Base-by-base conservation (phyloP, 2,888 invertebrate genomes). In the Hybos culiciformis region DNA sequence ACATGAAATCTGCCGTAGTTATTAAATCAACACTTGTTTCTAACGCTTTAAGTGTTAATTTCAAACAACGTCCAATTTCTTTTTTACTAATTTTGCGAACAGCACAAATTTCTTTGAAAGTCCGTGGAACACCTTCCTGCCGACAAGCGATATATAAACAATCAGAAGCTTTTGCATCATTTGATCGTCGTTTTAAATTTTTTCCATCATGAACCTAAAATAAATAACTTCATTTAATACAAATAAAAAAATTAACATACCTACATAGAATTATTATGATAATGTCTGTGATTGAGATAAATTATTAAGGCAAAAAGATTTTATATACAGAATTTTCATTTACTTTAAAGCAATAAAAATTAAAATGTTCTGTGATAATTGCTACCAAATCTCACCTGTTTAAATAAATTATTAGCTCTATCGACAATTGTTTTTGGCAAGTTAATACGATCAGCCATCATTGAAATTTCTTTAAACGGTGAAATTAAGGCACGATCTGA, bases 1-100 rank as follows among this genome's bases (percentile, higher is more conserved):
- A 94, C 97, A 99, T 98, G 63, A 98, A 98, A 62, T 99, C 98
- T 2, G 91, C 94, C 1, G 96, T 97, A 0, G 96, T 98, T 46
- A 98, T 97, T 44, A 94, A 77, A 60, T 96, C 94, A 7, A 98
- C 93, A 24, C 88, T 94, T 0, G 97, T 98, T 63, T 96, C 93
- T 41, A 98, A 69, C 0, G 91, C 93, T 63, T 94, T 94, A 31
- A 97, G 70, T 46, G 98, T 98, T 33, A 97, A 67, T 60, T 97
- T 97, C 67, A 98, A 99, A 62, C 97, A 97, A 51, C 96, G 72
- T 1, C 98, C 98, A 46, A 98, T 98, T 70, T 99, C 98, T 58
- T 97, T 94, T 70, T 98, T 98, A 57, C 96, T 94, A 45, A 98
- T 92, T 71, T 92, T 93, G 60, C 96, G 96, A 40, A 97, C 93